Evolutionary conservation across 2,797 vertebrate genomes (phyloP).

Genomic region (Sylvia borin): DNA sequence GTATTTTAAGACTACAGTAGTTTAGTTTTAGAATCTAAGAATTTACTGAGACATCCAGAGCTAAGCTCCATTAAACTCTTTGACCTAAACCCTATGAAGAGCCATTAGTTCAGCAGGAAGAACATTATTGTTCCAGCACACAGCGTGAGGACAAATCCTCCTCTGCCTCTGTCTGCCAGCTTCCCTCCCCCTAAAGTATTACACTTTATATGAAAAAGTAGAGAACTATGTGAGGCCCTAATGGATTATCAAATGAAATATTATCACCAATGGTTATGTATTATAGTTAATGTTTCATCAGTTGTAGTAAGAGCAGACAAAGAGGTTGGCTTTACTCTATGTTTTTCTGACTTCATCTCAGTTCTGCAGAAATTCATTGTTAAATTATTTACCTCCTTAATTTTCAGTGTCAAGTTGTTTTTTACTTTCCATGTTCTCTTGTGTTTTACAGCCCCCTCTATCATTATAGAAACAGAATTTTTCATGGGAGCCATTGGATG

Average conservation of each 20-base stretch:
- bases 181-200: conserved; percentile 9
- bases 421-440: neutral
- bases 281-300: conserved; percentile 48
- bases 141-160: conserved; percentile 60
- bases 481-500: neutral
- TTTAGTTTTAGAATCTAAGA: conserved; percentile 53
- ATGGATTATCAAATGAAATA: conserved; percentile 61
- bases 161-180: conserved; percentile 16
- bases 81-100: conserved; percentile 59
- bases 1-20: conserved; percentile 48
- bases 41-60: conserved; percentile 62
- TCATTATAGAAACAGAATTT: neutral
- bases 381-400: neutral
- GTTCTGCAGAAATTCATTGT: neutral
- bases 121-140: conserved; percentile 59
- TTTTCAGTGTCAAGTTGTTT: neutral
- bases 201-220: conserved; percentile 43
- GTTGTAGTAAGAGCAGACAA: conserved; percentile 10
- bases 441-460: neutral
- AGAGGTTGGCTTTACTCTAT: neutral
- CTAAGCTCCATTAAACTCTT: conserved; percentile 67
- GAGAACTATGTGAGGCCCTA: conserved; percentile 30
- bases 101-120: conserved; percentile 63
- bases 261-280: conserved; percentile 22
- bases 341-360: neutral